Percentiles rank a stretch among this genome's conserved stretches.
Evolutionary conservation across 2,797 vertebrate genomes (phyloP).

Genomic region (Eulemur mongoz): DNA sequence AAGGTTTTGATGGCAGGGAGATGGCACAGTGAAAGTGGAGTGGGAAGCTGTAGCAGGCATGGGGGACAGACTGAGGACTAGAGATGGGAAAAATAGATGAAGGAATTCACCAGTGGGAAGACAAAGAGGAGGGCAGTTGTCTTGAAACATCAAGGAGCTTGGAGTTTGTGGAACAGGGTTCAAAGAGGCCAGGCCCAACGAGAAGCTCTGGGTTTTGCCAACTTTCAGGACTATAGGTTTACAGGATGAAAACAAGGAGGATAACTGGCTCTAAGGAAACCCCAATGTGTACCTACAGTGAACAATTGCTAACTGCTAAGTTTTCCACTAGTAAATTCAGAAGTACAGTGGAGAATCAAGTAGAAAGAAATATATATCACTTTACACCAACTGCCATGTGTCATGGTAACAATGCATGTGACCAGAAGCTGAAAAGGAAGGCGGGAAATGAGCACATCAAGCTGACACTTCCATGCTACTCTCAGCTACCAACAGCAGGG

Average conservation of each 20-base stretch:
- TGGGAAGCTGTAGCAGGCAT: not conserved
- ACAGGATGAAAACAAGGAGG: not conserved
- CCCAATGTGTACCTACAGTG: not conserved
- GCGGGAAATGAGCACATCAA: not conserved
- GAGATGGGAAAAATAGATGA: not conserved
- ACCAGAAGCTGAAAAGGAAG: constrained; percentile 28
- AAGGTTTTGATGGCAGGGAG: not conserved
- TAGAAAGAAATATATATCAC: not conserved
- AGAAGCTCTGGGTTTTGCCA: not conserved
- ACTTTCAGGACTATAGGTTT: not conserved
- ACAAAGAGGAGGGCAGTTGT: not conserved
- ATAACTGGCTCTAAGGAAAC: not conserved
- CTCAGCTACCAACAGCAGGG: not conserved
- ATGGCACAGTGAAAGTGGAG: not conserved
- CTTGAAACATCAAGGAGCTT: not conserved
- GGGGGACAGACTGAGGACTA: not conserved
- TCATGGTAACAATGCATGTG: not conserved
- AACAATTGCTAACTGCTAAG: not conserved
- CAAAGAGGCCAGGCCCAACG: not conserved
- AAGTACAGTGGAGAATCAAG: not conserved
- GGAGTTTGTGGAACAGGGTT: not conserved
- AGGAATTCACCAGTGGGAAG: not conserved
- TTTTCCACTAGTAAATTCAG: not conserved
- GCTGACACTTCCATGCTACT: not conserved
- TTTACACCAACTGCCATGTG: not conserved